Percentiles rank a stretch among this genome's conserved stretches.
These are phyloP conservation scores for Monopterus albus DNA, from an alignment of 2,113 vertebrate species.

Conservation along the genomic window DNA sequence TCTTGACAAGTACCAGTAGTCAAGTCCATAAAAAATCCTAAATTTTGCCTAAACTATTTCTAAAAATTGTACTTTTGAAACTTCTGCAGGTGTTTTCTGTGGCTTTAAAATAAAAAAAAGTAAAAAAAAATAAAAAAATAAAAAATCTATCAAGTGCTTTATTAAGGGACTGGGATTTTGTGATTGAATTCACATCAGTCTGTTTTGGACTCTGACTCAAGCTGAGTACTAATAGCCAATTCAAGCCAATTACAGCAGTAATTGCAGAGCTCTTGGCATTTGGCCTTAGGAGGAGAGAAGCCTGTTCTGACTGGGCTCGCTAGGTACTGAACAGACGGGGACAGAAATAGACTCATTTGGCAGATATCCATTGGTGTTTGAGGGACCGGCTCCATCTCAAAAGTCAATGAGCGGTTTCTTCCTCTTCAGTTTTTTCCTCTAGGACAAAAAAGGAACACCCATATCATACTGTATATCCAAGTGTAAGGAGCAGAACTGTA, in stretches of 20 bases:
- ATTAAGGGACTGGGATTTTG: not conserved
- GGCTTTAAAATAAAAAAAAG: too few relatives aligned
- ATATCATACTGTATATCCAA: too few relatives aligned
- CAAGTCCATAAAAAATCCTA: too few relatives aligned
- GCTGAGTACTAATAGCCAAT: conserved; percentile 55
- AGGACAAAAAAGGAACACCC: not conserved
- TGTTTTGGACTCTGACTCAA: conserved; percentile 36
- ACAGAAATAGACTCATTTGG: conserved; percentile 37
- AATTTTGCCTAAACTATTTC: too few relatives aligned
- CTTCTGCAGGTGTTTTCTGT: not conserved
- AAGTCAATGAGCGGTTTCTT: conserved; percentile 4
- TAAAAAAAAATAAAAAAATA: too few relatives aligned
- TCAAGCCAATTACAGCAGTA: conserved; percentile 51
- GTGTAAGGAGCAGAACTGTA: too few relatives aligned
- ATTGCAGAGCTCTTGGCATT: conserved; percentile 56
- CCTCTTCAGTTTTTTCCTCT: too few relatives aligned
- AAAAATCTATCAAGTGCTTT: not conserved
- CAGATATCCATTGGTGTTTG: conserved; percentile 11
- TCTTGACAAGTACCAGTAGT: not conserved
- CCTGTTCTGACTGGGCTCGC: conserved; percentile 34
- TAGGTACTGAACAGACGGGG: conserved; percentile 31
- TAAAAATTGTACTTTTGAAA: too few relatives aligned
- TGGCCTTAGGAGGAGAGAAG: conserved; percentile 38
- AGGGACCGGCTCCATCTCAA: not conserved
- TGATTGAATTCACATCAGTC: conserved; percentile 52